These are phyloP conservation scores for Grammomys surdaster DNA, from an alignment of 2,113 vertebrate genomes.

Conservation along the genomic window DNA sequence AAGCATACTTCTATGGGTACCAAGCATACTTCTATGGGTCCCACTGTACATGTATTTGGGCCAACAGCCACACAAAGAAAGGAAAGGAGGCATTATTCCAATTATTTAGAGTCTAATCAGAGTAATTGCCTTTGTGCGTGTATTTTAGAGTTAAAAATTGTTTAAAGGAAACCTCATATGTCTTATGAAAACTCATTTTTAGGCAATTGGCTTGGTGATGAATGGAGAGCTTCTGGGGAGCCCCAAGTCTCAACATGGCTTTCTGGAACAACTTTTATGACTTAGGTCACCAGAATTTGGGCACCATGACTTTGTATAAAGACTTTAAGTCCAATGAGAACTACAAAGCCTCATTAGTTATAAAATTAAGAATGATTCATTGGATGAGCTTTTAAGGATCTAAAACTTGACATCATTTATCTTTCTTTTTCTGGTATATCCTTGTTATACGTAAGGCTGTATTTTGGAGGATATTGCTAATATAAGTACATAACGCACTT, in stretches of 20 bases:
- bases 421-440: not conserved
- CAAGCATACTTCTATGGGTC: not conserved
- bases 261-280: not conserved
- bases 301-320: not conserved
- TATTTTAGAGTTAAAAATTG: not conserved
- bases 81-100: not conserved
- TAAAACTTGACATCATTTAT: not conserved
- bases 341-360: constrained; percentile 17
- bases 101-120: not conserved
- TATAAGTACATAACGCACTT: too few relatives aligned
- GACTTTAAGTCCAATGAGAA: not conserved
- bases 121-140: not conserved
- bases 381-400: constrained; percentile 2
- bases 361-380: not conserved
- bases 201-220: not conserved
- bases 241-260: not conserved
- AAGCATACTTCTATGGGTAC: not conserved
- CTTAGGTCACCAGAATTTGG: not conserved
- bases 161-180: not conserved
- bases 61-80: not conserved
- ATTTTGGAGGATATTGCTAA: not conserved
- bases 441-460: not conserved
- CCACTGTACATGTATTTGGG: not conserved
- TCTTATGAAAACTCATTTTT: not conserved
- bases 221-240: not conserved